These are phyloP conservation scores for Heliconius aoede DNA, from an alignment of 2,888 invertebrate species.

Conservation along the genomic window DNA sequence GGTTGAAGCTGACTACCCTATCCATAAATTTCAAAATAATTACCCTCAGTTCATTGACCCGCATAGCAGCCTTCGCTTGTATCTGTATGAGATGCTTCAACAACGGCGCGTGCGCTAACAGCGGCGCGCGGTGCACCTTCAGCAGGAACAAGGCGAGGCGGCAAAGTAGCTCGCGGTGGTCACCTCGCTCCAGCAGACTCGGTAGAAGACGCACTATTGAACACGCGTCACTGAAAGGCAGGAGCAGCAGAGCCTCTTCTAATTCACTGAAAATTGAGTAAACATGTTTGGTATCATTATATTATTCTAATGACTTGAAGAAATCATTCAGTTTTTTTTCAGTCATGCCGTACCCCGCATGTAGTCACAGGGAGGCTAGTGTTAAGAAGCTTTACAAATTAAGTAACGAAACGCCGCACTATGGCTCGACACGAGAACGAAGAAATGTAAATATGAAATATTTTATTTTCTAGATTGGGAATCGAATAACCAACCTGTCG, in stretches of 20 bases:
- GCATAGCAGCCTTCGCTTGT: constrained; percentile 82
- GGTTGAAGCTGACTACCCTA: too few species aligned
- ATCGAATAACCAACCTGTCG: too few species aligned
- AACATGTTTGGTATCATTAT: too few species aligned
- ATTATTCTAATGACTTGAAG: too few species aligned
- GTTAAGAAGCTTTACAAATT: too few species aligned
- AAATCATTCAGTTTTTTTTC: too few species aligned
- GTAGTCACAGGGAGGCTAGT: too few species aligned
- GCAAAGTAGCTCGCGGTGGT: constrained; percentile 89
- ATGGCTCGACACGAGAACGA: too few species aligned
- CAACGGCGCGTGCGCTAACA: constrained; percentile 88
- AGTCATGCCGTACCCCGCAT: too few species aligned
- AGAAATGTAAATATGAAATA: too few species aligned
- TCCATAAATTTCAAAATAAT: not conserved
- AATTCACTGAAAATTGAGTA: constrained; percentile 86
- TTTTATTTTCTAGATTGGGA: too few species aligned
- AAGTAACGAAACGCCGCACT: too few species aligned
- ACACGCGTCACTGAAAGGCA: constrained; percentile 92
- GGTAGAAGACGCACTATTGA: constrained; percentile 90
- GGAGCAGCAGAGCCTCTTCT: constrained; percentile 93
- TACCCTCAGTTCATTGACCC: constrained; percentile 85
- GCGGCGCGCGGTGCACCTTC: constrained; percentile 90
- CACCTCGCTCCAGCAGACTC: constrained; percentile 86
- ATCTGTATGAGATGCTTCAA: constrained; percentile 86
- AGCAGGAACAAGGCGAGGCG: constrained; percentile 91